Base-by-base conservation (phyloP, 92 coral and sea anemone species). In the Isaurus tuberculatus region DNA sequence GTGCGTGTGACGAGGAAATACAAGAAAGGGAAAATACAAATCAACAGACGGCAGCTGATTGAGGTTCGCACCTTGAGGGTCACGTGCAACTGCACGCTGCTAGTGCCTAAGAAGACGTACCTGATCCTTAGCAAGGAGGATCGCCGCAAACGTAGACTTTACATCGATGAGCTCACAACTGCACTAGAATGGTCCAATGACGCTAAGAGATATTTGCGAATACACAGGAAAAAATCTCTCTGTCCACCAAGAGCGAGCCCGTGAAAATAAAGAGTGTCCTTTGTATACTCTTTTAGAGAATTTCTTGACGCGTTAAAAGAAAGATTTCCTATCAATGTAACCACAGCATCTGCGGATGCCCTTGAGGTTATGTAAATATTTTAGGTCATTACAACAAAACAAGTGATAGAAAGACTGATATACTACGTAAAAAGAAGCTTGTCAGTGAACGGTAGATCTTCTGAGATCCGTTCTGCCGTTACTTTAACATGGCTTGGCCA, bases 91-190 rank as follows among this genome's bases (percentile, higher is more conserved):
- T 94, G 99, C 61, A 66, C 86, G 15, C 88, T 48, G 33, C 74
- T 97, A 69, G 72, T 80, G 82, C 72, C 72, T 8, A 74, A 73
- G 44, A 97, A 73, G 68, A 81, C 86, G 7, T 97, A 97, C 82
- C 79, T 97, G 34, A 86, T 97, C 28, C 84, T 97, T 6, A 97
- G 99, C 23, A 97, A 97, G 55, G 99, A 97, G 68, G 94, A 94
- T 69, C 86, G 80, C 44, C 80, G 88, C 30, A 90, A 64, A 53
- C 77, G 91, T 4, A 87, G 90, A 19, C 65, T 97, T 70, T 97
- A 88, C 74, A 81, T 97, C 16, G 99, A 94, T 70, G 87, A 87
- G 65, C 87, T 90, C 40, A 73, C 95, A 16, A 92, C 92, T 46
- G 99, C 98, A 1, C 84, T 97, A 2, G 98, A 92, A 61, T 97